Evolutionary conservation across 1,140 invertebrate species (phyloP), one percentile per base, ranked within the genome.

Genomic region (Trachymyrmex cornetzi): DNA sequence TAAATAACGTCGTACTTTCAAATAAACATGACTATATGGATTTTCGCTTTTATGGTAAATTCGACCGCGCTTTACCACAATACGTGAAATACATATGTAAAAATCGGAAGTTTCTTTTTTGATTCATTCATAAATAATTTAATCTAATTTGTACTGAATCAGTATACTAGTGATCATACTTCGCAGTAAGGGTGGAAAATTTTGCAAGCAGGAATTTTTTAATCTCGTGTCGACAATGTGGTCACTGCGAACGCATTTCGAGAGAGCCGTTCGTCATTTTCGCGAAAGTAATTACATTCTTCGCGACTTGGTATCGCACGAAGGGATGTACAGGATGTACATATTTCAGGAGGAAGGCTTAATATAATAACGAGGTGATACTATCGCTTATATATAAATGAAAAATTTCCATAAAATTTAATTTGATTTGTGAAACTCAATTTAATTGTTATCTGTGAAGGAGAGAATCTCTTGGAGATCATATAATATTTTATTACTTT

Each of bases 271-370:
- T 82, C 84, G 71, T 90, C 88, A 90, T 90, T 90, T 90, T 90
- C 88, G 71, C 85, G 57, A 44, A 74, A 89, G 88, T 90, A 87
- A 90, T 90, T 90, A 90, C 88, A 90, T 90, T 90, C 88, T 74
- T 90, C 38, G 71, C 27, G 77, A 59, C 24, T 63, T 16, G 66
- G 19, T 85, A 30, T 67, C 27, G 44, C 27, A 38, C 84, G 66
- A 79, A 55, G 38, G 30, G 85, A 87, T 89, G 77, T 81, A 82
- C 14, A 74, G 34, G 38, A 14, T 44, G 38, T 44, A 44, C 38
- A 44, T 66, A 53, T 85, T 85, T 16, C 30, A 64, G 34, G 16
- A 59, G 55, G 38, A 30, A 53, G 16, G 34, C 19, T 61, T 44
- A 50, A 61, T 44, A 27, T 44, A 38, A 74, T 74, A 59, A 24